phyloP scores from a whole-genome alignment of 2,797 vertebrate species.

The Glyptemys insculpta region DNA sequence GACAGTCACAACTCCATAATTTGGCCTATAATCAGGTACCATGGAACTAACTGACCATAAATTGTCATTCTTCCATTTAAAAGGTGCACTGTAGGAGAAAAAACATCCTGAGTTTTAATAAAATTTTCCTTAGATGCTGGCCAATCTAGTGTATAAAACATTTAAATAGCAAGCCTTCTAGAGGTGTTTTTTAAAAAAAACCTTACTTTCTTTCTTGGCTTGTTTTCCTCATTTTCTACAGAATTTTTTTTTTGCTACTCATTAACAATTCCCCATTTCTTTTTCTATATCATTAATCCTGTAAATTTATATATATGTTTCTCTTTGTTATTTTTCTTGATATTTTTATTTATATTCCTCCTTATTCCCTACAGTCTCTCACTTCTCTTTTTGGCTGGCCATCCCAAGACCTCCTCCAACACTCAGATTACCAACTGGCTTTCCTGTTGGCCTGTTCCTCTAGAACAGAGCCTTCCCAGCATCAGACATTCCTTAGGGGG shows the following conservation, averaged over 20 bases:
- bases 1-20: conserved; percentile 24
- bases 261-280: conserved; percentile 18
- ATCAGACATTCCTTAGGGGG: background rate
- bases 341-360: background rate
- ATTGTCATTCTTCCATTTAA: conserved; percentile 7
- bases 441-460: background rate
- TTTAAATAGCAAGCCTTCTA: background rate
- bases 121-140: conserved; percentile 57
- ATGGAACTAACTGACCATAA: conserved; percentile 24
- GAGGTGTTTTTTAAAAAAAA: background rate
- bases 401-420: background rate
- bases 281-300: background rate
- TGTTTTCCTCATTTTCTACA: conserved; percentile 25
- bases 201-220: background rate
- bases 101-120: conserved; percentile 60
- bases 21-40: conserved; percentile 28
- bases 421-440: background rate
- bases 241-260: conserved; percentile 18
- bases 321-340: background rate
- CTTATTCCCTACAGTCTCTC: background rate
- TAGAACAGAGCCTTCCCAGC: background rate
- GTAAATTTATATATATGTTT: background rate
- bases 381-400: background rate
- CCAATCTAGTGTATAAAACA: conserved; percentile 35
- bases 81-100: conserved; percentile 48